Conservation (phyloP, 2,797 vertebrate genomes). For the Helicolenus hilgendorfi region DNA sequence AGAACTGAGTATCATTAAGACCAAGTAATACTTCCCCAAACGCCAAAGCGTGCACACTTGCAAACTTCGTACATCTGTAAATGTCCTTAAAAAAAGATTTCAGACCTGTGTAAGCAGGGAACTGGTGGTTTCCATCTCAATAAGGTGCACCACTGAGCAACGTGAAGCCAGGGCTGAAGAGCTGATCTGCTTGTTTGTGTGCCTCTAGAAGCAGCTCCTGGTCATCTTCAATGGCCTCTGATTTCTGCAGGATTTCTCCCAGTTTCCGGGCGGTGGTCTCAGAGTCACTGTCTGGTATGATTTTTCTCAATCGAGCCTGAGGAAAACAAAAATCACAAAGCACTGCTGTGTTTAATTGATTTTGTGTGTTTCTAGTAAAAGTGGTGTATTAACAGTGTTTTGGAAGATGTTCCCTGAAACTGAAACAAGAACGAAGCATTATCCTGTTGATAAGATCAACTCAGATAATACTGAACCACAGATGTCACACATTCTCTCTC, state of each 20-base stretch:
- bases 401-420: neutral
- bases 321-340: conserved; percentile 1
- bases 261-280: conserved; percentile 55
- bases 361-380: neutral
- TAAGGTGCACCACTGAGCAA: neutral
- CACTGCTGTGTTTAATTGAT: neutral
- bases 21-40: neutral
- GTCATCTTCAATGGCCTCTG: conserved; percentile 17
- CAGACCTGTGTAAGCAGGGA: neutral
- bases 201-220: conserved; percentile 73
- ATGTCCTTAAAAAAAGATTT: neutral
- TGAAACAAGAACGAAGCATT: neutral
- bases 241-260: conserved; percentile 69
- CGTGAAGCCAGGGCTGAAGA: conserved; percentile 14
- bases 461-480: neutral
- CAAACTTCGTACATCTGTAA: neutral
- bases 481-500: neutral
- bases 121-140: neutral
- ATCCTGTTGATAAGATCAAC: neutral
- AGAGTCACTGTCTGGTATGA: conserved; percentile 47
- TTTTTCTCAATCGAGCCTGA: conserved; percentile 77
- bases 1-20: neutral
- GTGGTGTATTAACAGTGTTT: neutral
- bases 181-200: conserved; percentile 67
- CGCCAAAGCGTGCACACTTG: neutral